phyloP scores from a whole-genome alignment of 1,140 invertebrate genomes.

The Sarcophaga peregrina region DNA sequence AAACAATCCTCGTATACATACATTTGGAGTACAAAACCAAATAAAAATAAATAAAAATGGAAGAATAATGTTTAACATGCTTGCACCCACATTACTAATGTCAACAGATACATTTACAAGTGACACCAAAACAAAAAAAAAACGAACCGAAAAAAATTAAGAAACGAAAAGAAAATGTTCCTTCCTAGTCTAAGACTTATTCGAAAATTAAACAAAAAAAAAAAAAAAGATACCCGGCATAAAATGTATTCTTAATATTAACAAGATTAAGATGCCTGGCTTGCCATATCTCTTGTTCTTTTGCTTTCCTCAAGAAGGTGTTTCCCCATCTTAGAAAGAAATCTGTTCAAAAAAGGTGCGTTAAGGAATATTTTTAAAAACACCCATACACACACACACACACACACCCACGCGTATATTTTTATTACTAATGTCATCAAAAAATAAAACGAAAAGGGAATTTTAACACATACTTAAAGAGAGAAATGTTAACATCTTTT shows the following conservation, averaged over 20 bases:
- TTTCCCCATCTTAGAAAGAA: no score
- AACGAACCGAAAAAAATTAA: not conserved
- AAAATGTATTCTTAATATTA: slow-evolving; percentile 2
- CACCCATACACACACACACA: not conserved
- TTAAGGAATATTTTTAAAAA: not conserved
- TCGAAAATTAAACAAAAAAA: no score
- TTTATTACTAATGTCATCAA: slow-evolving; percentile 27
- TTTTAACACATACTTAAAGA: slow-evolving; percentile 5
- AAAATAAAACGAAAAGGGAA: not conserved
- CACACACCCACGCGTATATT: not conserved
- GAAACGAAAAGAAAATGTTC: not conserved
- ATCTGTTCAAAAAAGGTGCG: not conserved
- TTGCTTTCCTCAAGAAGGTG: no score
- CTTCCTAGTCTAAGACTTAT: not conserved
- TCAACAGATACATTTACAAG: slow-evolving; percentile 11
- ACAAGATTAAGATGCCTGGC: not conserved
- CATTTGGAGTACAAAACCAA: not conserved
- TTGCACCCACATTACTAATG: slow-evolving; percentile 9
- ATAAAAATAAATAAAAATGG: slow-evolving; percentile 11
- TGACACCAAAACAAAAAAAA: not conserved
- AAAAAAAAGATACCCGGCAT: not conserved
- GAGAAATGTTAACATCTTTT: slow-evolving; percentile 3
- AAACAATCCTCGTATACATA: not conserved
- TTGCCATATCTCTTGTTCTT: not conserved
- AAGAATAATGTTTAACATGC: slow-evolving; percentile 21